Conservation (phyloP, 2,888 invertebrate genomes). For the Calephelis perditalis region DNA sequence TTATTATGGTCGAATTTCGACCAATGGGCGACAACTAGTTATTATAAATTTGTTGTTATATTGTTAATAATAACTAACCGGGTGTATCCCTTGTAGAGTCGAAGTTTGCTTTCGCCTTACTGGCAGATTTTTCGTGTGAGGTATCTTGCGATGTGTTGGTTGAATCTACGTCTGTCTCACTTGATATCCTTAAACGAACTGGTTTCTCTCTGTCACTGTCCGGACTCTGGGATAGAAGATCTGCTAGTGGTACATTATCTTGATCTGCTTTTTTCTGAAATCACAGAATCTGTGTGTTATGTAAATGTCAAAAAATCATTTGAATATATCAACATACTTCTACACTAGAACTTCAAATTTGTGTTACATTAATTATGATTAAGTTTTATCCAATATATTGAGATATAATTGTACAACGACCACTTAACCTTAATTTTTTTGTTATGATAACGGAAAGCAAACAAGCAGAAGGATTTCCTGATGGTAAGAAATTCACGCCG, state of each 20-base stretch:
- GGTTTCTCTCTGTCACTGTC: constrained; percentile 35
- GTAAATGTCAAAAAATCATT: background rate
- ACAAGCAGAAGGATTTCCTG: too few relatives aligned
- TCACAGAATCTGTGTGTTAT: too few relatives aligned
- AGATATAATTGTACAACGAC: too few relatives aligned
- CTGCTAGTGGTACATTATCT: constrained; percentile 47
- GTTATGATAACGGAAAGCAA: too few relatives aligned
- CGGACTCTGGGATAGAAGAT: constrained; percentile 38
- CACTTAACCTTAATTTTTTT: too few relatives aligned
- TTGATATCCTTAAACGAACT: constrained; percentile 44
- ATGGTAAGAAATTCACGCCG: too few relatives aligned
- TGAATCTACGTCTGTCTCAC: constrained; percentile 41
- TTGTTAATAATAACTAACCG: background rate
- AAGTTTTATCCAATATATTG: too few relatives aligned
- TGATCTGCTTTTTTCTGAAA: constrained; percentile 58
- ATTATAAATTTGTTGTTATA: too few relatives aligned
- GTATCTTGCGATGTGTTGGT: constrained; percentile 1
- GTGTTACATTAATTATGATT: too few relatives aligned
- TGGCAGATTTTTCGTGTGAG: constrained; percentile 1
- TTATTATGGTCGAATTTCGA: too few relatives aligned
- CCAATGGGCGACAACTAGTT: too few relatives aligned
- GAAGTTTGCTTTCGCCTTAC: background rate
- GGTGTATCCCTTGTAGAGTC: background rate
- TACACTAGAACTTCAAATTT: too few relatives aligned
- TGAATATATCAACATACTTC: background rate